phyloP scores from a whole-genome alignment of 2,888 invertebrate species.

The Ochropleura plecta region DNA sequence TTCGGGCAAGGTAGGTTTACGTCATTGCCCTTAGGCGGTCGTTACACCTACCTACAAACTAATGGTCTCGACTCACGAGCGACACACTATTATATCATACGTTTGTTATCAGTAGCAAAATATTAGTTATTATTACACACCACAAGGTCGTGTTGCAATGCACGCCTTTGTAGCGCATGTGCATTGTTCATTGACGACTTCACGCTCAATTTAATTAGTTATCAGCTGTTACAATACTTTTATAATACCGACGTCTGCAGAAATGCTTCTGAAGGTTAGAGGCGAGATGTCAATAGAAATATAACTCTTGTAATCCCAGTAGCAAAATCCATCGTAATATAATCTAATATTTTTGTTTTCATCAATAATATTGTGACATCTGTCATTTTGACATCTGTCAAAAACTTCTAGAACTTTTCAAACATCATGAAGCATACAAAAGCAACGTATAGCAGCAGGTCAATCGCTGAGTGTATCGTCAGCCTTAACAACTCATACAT shows the following conservation, averaged over 20 bases:
- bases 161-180: constrained; percentile 25
- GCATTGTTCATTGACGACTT: constrained; percentile 36
- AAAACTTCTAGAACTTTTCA: neutral
- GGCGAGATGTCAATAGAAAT: constrained; percentile 2
- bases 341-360: neutral
- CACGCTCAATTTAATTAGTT: constrained; percentile 29
- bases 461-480: constrained; percentile 1
- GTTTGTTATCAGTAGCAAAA: constrained; percentile 40
- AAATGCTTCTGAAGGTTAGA: constrained; percentile 29
- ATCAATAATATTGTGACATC: neutral
- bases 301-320: neutral
- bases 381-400: neutral
- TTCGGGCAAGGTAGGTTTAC: constrained; percentile 68
- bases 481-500: constrained; percentile 19
- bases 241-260: neutral
- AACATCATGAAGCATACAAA: neutral
- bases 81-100: constrained; percentile 45
- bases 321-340: neutral
- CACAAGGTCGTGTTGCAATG: constrained; percentile 41
- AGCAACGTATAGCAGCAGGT: neutral
- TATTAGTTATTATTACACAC: constrained; percentile 13
- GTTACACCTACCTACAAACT: constrained; percentile 46
- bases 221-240: constrained; percentile 44
- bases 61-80: constrained; percentile 31
- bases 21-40: constrained; percentile 60